Evolutionary conservation across 2,888 invertebrate species (phyloP).

Genomic region (Dynastes maya): DNA sequence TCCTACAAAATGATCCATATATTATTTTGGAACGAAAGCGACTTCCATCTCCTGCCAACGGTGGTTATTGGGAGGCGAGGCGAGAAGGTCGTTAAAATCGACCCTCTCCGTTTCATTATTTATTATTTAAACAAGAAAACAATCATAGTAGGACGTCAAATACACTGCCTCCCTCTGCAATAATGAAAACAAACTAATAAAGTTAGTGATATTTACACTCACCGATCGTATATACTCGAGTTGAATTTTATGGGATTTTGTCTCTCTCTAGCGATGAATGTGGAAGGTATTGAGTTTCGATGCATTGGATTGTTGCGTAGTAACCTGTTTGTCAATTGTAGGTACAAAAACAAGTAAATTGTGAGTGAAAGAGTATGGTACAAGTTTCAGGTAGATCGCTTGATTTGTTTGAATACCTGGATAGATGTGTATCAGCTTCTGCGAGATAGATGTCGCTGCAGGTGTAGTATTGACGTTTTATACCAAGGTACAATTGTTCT

Average conservation of each 20-base stretch:
- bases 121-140: slow-evolving; percentile 40
- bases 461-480: background rate
- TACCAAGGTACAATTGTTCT: too few species aligned
- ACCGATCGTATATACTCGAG: slow-evolving; percentile 2
- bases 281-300: background rate
- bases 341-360: background rate
- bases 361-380: background rate
- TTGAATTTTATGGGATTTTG: too few species aligned
- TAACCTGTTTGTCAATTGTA: slow-evolving; percentile 10
- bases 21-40: background rate
- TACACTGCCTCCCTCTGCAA: slow-evolving; percentile 16
- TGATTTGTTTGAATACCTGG: background rate
- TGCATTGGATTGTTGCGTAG: background rate
- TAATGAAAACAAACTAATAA: slow-evolving; percentile 41
- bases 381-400: too few species aligned
- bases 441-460: background rate
- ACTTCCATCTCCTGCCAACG: background rate
- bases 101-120: background rate
- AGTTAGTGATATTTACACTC: background rate
- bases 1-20: background rate
- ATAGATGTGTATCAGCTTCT: background rate
- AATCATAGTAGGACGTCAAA: background rate
- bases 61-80: slow-evolving; percentile 1
- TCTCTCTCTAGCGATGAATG: too few species aligned
- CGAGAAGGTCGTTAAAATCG: slow-evolving; percentile 24